These are phyloP conservation scores for Cryptoleucopteryx plumbea DNA, from an alignment of 2,113 vertebrate genomes.

Conservation along the genomic window DNA sequence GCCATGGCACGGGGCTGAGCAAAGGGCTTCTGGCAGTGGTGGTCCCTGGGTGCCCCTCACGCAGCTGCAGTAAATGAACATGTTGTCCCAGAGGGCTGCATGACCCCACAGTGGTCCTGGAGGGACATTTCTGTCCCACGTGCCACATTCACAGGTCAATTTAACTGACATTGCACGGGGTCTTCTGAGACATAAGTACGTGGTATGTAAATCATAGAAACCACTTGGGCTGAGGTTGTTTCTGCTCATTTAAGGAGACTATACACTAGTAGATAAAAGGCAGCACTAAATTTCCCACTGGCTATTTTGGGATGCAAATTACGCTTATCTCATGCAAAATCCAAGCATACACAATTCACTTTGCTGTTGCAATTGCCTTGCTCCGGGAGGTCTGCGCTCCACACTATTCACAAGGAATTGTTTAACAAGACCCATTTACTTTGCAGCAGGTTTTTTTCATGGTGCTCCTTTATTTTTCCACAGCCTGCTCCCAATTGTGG, in stretches of 20 bases:
- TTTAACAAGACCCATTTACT: conserved; percentile 14
- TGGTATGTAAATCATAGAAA: background rate
- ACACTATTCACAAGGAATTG: background rate
- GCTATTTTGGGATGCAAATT: conserved; percentile 44
- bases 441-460: conserved; percentile 1
- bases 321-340: conserved; percentile 27
- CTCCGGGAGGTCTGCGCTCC: background rate
- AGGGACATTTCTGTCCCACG: background rate
- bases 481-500: conserved; percentile 73
- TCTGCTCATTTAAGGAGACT: background rate
- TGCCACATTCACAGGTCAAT: fast-evolving
- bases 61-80: fast-evolving
- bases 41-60: background rate
- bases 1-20: fast-evolving
- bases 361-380: background rate
- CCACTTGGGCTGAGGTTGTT: background rate
- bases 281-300: conserved; percentile 16
- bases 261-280: background rate
- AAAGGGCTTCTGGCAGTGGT: background rate
- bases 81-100: background rate
- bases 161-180: fast-evolving
- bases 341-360: background rate
- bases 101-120: fast-evolving
- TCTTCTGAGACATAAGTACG: fast-evolving
- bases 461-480: background rate